phyloP scores from a whole-genome alignment of 2,113 vertebrate species.

The Synchiropus splendidus region DNA sequence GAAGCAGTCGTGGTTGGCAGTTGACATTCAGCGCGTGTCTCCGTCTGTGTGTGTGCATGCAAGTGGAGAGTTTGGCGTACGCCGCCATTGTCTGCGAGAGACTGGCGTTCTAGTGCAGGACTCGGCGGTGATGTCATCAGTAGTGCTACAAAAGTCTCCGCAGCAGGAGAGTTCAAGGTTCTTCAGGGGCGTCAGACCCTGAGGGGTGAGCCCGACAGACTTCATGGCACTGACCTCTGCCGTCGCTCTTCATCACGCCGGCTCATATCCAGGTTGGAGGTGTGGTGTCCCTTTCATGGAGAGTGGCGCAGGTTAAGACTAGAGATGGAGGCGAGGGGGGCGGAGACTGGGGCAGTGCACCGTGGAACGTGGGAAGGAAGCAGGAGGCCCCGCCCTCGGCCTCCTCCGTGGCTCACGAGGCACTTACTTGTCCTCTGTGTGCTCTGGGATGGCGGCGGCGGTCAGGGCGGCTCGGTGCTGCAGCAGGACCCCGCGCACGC shows the following conservation, averaged over 20 bases:
- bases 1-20: too few species aligned
- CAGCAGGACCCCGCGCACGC: constrained; percentile 82
- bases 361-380: constrained; percentile 20
- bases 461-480: constrained; percentile 85
- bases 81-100: too few species aligned
- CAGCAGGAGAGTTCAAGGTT: too few species aligned
- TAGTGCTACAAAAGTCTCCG: too few species aligned
- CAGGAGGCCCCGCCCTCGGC: too few species aligned
- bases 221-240: too few species aligned
- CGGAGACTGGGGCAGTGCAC: constrained; percentile 17
- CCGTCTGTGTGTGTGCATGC: too few species aligned
- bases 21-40: too few species aligned
- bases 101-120: too few species aligned
- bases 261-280: constrained; percentile 34
- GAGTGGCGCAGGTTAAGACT: constrained; percentile 7
- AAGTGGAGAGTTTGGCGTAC: too few species aligned
- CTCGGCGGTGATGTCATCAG: not conserved
- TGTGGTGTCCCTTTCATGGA: constrained; percentile 1
- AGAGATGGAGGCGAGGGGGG: constrained; percentile 8
- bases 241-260: constrained; percentile 22
- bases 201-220: too few species aligned
- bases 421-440: constrained; percentile 78
- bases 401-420: constrained; percentile 34
- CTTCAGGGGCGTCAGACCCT: too few species aligned
- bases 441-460: constrained; percentile 75